These are phyloP conservation scores for Myotis findleyi DNA, from an alignment of 2,797 vertebrate genomes.

Conservation along the genomic window DNA sequence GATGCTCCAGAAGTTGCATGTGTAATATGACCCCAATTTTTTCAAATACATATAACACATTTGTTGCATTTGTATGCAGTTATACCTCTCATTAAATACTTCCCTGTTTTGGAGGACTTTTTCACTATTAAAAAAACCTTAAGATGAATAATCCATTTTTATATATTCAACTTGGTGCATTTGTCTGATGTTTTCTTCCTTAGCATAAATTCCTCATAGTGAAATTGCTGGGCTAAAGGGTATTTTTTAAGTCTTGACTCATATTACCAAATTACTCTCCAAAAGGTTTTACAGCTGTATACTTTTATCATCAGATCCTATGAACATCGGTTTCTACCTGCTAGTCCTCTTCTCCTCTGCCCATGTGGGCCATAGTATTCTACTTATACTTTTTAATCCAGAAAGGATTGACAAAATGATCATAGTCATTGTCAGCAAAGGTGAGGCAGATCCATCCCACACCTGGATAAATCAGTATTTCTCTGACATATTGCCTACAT, in stretches of 20 bases:
- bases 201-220: neutral
- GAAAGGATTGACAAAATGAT: neutral
- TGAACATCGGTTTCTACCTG: neutral
- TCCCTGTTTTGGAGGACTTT: neutral
- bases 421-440: neutral
- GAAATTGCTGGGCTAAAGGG: neutral
- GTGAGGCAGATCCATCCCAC: neutral
- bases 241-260: neutral
- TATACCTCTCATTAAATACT: neutral
- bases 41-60: neutral
- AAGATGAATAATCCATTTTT: neutral
- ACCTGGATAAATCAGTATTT: neutral
- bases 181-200: neutral
- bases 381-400: neutral
- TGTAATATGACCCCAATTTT: neutral
- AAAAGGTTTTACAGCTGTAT: neutral
- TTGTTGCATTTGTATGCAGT: neutral
- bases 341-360: neutral
- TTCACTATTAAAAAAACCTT: neutral
- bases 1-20: neutral
- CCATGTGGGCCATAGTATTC: neutral
- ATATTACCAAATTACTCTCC: neutral
- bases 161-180: neutral
- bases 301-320: neutral
- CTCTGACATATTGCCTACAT: neutral